Evolutionary conservation across 2,797 vertebrate genomes (phyloP).

Genomic region (Melanogrammus aeglefinus): DNA sequence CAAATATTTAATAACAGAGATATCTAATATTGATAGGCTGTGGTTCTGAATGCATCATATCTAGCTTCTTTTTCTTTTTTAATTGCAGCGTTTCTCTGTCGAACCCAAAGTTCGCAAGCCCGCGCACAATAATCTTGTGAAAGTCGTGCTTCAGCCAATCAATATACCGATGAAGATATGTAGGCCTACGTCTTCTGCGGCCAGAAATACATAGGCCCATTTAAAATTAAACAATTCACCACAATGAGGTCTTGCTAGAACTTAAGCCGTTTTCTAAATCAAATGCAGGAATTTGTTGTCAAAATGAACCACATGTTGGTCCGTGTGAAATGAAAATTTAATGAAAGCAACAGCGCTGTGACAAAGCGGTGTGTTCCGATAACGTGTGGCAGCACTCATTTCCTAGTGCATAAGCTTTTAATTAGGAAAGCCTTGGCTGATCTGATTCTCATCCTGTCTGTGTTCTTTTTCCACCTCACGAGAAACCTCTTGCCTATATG

Average conservation of each 20-base stretch:
- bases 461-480: background rate
- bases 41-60: background rate
- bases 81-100: background rate
- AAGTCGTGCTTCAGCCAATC: background rate
- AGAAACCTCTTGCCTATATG: too few relatives aligned
- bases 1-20: slow-evolving; percentile 21
- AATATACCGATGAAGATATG: background rate
- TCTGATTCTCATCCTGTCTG: background rate
- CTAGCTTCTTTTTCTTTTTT: too few relatives aligned
- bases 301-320: too few relatives aligned
- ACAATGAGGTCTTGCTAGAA: background rate
- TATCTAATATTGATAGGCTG: background rate
- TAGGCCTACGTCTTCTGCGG: background rate
- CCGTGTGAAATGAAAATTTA: too few relatives aligned
- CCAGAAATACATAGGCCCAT: background rate
- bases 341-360: too few relatives aligned
- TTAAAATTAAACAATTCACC: background rate
- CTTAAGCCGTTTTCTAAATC: background rate
- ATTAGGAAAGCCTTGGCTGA: background rate
- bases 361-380: too few relatives aligned
- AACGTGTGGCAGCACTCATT: too few relatives aligned
- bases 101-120: background rate
- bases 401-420: background rate
- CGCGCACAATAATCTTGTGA: background rate
- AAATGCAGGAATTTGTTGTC: background rate